phyloP scores from a whole-genome alignment of 2,113 vertebrate genomes.

The Pelecanus crispus region DNA sequence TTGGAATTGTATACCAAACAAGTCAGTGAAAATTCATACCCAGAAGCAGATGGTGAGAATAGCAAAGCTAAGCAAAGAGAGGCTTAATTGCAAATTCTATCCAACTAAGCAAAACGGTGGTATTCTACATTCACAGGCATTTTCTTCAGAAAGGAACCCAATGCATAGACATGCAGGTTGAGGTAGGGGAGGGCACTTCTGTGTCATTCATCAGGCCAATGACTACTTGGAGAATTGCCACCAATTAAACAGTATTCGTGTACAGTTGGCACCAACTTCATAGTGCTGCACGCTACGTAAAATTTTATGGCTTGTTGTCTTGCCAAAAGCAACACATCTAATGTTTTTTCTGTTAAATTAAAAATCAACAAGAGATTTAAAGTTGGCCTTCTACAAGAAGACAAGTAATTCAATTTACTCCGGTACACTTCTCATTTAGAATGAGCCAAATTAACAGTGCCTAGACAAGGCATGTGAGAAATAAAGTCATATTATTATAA shows the following conservation, averaged over 20 bases:
- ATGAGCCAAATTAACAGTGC: background rate
- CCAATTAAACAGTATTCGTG: slow-evolving; percentile 33
- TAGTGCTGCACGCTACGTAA: slow-evolving; percentile 15
- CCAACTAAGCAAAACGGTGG: slow-evolving; percentile 27
- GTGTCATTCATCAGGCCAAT: slow-evolving; percentile 37
- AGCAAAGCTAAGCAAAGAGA: slow-evolving; percentile 61
- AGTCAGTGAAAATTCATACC: slow-evolving; percentile 51
- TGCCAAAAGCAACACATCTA: slow-evolving; percentile 52
- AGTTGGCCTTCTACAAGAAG: slow-evolving; percentile 11
- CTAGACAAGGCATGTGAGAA: background rate
- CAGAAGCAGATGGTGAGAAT: slow-evolving; percentile 66
- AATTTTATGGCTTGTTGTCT: slow-evolving; percentile 44
- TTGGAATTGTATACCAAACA: slow-evolving; percentile 57
- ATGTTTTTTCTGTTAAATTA: slow-evolving; percentile 51
- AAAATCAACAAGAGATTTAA: slow-evolving; percentile 57
- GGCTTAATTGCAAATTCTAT: slow-evolving; percentile 45
- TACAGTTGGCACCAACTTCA: slow-evolving; percentile 18
- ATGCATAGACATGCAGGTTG: background rate
- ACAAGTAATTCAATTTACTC: slow-evolving; percentile 28
- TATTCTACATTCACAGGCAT: background rate
- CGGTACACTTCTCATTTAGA: background rate
- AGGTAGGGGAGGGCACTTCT: slow-evolving; percentile 20
- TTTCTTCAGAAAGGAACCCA: background rate
- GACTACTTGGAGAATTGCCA: slow-evolving; percentile 53
- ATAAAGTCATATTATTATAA: background rate